These are phyloP conservation scores for Atrina japonica DNA, from an alignment of 2,888 invertebrate genomes.

Conservation along the genomic window DNA sequence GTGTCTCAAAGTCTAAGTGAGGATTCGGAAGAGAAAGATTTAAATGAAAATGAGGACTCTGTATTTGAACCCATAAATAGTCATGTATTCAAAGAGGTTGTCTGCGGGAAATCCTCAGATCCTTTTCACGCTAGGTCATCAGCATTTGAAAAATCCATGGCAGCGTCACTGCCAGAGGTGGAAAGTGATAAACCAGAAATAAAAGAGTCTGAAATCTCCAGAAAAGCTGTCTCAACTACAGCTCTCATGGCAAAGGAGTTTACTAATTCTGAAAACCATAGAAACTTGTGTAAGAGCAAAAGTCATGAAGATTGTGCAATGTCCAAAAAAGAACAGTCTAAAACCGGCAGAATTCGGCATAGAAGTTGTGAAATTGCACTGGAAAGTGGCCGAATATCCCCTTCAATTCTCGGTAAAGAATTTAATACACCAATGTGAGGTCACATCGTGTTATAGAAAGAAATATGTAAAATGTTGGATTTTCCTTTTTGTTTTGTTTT, in stretches of 20 bases:
- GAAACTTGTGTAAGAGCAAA: conserved; percentile 45
- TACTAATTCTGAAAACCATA: conserved; percentile 42
- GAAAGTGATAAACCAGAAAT: conserved; percentile 66
- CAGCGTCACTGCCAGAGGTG: conserved; percentile 66
- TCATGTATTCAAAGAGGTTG: conserved; percentile 29
- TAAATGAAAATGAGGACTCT: conserved; percentile 21
- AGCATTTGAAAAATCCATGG: conserved; percentile 23
- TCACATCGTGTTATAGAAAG: not conserved
- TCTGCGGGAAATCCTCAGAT: conserved; percentile 26
- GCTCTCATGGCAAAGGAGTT: conserved; percentile 37
- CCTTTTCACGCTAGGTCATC: conserved; percentile 22
- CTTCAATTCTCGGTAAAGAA: conserved; percentile 26
- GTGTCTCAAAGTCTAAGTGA: conserved; percentile 55
- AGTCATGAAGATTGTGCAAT: conserved; percentile 58
- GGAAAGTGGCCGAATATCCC: conserved; percentile 67
- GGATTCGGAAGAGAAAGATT: conserved; percentile 26
- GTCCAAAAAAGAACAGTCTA: conserved; percentile 30
- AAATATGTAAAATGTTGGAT: no score
- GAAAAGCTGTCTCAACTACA: conserved; percentile 32
- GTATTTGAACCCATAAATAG: conserved; percentile 23
- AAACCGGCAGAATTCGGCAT: conserved; percentile 53
- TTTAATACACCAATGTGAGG: conserved; percentile 1
- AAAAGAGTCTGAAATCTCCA: conserved; percentile 14
- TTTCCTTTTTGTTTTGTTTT: no score
- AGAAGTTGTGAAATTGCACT: conserved; percentile 71